phyloP scores from a whole-genome alignment of 2,888 invertebrate genomes.

The Melanchra persicariae region DNA sequence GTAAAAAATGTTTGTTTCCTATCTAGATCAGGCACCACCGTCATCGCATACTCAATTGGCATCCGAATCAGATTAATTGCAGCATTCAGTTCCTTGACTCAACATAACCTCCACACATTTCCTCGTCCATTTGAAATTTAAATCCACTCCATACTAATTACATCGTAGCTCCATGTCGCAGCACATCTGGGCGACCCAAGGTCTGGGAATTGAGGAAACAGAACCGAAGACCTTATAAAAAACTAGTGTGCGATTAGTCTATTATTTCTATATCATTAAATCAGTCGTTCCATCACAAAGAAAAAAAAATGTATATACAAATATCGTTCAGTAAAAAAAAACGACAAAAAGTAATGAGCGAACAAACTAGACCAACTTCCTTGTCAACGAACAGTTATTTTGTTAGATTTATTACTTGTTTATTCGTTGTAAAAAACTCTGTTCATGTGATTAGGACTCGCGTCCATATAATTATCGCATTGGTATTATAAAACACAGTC shows the following conservation, averaged over 20 bases:
- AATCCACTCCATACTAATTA: conserved; percentile 72
- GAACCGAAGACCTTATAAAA: conserved; percentile 76
- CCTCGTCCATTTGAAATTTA: conserved; percentile 68
- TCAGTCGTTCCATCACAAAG: conserved; percentile 71
- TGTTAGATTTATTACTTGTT: conserved; percentile 71
- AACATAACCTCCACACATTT: conserved; percentile 68
- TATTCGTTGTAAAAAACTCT: conserved; percentile 60
- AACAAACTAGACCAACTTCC: conserved; percentile 82
- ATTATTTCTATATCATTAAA: conserved; percentile 84
- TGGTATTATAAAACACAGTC: conserved; percentile 61
- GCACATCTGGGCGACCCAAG: conserved; percentile 87
- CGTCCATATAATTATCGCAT: conserved; percentile 63
- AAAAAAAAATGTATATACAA: conserved; percentile 77
- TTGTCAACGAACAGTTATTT: conserved; percentile 80
- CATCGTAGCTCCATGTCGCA: conserved; percentile 73
- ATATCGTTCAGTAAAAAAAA: conserved; percentile 73
- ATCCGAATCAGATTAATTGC: conserved; percentile 56
- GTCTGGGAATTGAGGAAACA: conserved; percentile 86
- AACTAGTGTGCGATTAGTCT: conserved; percentile 75
- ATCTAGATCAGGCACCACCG: background rate
- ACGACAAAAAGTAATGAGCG: conserved; percentile 74
- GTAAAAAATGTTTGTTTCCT: background rate
- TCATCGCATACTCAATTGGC: conserved; percentile 7
- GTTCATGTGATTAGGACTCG: conserved; percentile 55
- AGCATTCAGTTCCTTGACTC: conserved; percentile 65